Percentiles rank a stretch among this genome's conserved stretches.
These are phyloP conservation scores for Darevskia nairensis DNA, from an alignment of 2,797 vertebrate genomes.

Conservation along the genomic window DNA sequence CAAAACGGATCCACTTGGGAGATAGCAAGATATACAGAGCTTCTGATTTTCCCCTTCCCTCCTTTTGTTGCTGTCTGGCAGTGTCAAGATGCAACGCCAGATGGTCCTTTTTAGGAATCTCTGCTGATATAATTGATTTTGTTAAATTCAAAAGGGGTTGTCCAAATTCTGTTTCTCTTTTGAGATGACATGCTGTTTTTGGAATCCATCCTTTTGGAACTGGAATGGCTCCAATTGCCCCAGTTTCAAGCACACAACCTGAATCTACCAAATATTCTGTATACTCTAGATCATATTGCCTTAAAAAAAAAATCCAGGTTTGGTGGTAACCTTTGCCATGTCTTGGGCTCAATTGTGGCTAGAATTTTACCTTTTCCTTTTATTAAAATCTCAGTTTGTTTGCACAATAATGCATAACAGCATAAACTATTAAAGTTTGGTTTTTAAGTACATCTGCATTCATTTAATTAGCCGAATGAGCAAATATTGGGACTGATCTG, in stretches of 20 bases:
- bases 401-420: too few relatives aligned
- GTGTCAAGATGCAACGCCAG: not conserved
- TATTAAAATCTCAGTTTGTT: too few relatives aligned
- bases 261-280: not conserved
- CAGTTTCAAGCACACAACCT: not conserved
- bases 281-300: not conserved
- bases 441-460: too few relatives aligned
- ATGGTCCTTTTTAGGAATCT: not conserved
- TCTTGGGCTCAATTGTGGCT: not conserved
- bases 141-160: conserved; percentile 7
- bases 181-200: not conserved
- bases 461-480: too few relatives aligned
- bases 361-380: not conserved
- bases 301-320: not conserved
- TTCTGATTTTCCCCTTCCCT: not conserved
- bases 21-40: not conserved
- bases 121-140: conserved; percentile 7
- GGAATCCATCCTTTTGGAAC: not conserved
- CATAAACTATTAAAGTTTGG: too few relatives aligned
- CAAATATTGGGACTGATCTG: too few relatives aligned
- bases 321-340: not conserved
- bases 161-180: not conserved
- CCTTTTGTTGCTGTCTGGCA: not conserved
- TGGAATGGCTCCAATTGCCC: not conserved
- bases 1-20: not conserved